Evolutionary conservation across 2,888 invertebrate genomes (phyloP).

Genomic region (Zhuqinia jingwanae): DNA sequence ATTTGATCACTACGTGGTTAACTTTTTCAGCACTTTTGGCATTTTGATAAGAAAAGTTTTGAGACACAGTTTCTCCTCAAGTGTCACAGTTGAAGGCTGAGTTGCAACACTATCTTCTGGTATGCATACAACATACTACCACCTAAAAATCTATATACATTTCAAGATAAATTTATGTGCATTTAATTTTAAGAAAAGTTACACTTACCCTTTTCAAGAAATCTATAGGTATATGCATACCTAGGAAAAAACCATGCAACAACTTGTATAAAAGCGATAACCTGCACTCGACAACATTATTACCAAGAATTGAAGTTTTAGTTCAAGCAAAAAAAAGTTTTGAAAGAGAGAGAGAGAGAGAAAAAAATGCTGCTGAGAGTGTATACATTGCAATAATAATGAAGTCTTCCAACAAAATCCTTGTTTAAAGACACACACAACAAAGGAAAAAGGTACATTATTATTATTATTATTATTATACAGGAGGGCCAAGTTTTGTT

Average conservation of each 20-base stretch:
- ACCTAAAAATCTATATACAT: neutral
- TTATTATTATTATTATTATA: too few relatives aligned
- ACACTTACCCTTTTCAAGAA: neutral
- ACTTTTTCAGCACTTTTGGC: too few relatives aligned
- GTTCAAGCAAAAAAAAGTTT: constrained; percentile 28
- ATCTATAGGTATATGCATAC: neutral
- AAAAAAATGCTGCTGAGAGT: neutral
- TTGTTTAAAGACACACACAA: neutral
- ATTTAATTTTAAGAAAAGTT: too few relatives aligned
- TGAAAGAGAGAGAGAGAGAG: neutral
- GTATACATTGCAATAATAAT: constrained; percentile 17
- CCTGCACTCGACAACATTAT: constrained; percentile 13
- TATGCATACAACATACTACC: neutral
- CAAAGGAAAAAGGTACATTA: too few relatives aligned
- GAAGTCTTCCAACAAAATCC: neutral
- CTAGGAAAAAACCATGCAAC: neutral
- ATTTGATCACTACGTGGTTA: too few relatives aligned
- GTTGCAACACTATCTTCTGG: neutral
- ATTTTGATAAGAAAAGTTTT: neutral
- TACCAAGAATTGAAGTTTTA: constrained; percentile 16
- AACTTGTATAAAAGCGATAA: constrained; percentile 7
- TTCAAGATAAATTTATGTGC: neutral
- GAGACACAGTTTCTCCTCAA: neutral
- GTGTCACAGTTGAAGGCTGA: constrained; percentile 27
- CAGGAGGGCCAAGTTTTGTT: too few relatives aligned